Evolutionary conservation across 2,797 vertebrate genomes (phyloP), one percentile per base, ranked within the genome.

Genomic region (Sebastes steindachneri): DNA sequence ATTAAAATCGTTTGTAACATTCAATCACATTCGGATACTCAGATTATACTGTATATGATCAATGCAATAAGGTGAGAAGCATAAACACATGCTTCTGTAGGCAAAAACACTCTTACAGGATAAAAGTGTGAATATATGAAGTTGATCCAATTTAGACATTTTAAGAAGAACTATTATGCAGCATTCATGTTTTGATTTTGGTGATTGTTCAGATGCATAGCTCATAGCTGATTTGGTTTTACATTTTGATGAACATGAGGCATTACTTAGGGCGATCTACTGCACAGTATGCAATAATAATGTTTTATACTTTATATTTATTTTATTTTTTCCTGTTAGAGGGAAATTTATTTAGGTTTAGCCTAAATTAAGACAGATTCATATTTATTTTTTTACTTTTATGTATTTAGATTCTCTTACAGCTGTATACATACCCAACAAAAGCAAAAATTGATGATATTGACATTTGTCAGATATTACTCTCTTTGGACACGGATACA

Each of bases 1-100:
- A 70, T 55, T 75, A n/a, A 54, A 85, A 75, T 45, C 51, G 51
- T 77, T 73, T 63, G 59, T 76, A 67, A 33, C 25, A 68, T 51
- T 57, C 15, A 60, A 63, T 76, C 68, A 33, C 21, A 68, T 51
- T 57, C 12, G 48, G 25, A 66, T 54, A 21, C 2, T 33, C 15
- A 60, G 17, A 33, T 57, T 79, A 7, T 25, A 23, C 14, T 55
- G 5, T 74, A 12, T 68, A 3, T 45, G 29, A 76, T 82, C n/a
- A 72, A 10, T 75, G 63, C 26, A 41, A 76, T 33, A 58, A 80
- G 15, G 35, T 15, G 9, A 63, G 48, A 54, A 23, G n/a, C 59
- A 41, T 37, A 67, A 67, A 31, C 9, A 33, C 37, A 41, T 37
- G 3, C 31, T 14, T 9, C 6, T 73, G 19, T 5, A 14, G n/a